Base-by-base conservation (phyloP, 23 tunicate genomes). In the Corella eumyota region DNA sequence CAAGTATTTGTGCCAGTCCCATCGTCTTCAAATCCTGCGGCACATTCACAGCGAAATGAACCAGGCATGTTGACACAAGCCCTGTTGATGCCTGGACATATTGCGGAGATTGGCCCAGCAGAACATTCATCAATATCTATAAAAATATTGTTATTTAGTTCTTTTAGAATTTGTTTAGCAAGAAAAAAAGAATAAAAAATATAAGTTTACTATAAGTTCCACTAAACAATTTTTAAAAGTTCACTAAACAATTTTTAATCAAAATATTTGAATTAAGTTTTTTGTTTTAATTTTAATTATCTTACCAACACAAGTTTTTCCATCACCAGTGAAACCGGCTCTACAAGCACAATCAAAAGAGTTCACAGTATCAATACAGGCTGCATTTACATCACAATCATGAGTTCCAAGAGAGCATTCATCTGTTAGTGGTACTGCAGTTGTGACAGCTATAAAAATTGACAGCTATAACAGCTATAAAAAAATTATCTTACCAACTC, bases 351-450 rank as follows among this genome's bases (percentile, higher is more conserved):
- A 70, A n/a, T 58, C 76, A 28, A 28, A 70, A 4, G 76, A 40
- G 1, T 37, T 35, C 22, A 58, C 33, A 24, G 76, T 58, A 38
- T 70, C 76, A 6, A 25, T 27, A 44, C 76, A 70, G 3, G 40
- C 45, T 5, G 76, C 76, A 32, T 58, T 56, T 45, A 7, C 66
- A 40, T 58, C 38, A 45, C 76, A 70, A 6, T 56, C 17, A 54
- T 69, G 64, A 6, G 76, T 70, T 25, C 66, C 66, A 30, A 70
- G 76, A 22, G 30, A 32, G 25, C 76, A 70, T 45, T 70, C 76
- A 35, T 58, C 49, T 1, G 36, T 35, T 0, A 20, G n/a, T 13
- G 63, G 62, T 4, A 31, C 6, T 2, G 69, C 32, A 22, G 69
- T 45, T 27, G 54, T 54, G n/a, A 7, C 2, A 2, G 32, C 3